Evolutionary conservation across 2,797 vertebrate genomes (phyloP).

Genomic region (Choloepus didactylus): DNA sequence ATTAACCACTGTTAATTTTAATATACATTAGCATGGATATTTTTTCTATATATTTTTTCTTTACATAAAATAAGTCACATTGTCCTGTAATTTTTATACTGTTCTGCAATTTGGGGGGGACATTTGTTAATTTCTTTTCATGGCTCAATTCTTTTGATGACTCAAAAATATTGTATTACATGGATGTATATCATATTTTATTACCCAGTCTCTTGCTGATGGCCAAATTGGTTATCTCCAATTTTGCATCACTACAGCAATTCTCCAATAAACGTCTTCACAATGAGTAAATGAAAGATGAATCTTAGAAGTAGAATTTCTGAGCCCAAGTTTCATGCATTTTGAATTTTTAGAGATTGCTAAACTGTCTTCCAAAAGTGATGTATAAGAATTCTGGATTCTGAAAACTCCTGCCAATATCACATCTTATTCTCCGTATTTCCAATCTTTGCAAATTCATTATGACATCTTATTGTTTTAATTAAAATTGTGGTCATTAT

Average conservation of each 20-base stretch:
- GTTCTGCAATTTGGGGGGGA: neutral
- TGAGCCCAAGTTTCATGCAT: neutral
- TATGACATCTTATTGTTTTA: neutral
- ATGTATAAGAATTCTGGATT: neutral
- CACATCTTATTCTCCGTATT: neutral
- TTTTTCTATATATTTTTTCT: neutral
- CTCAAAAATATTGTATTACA: neutral
- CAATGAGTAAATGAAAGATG: neutral
- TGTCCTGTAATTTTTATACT: neutral
- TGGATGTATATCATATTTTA: neutral
- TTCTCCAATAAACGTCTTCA: neutral
- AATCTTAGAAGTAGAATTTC: neutral
- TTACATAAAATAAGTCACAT: slow-evolving; percentile 19
- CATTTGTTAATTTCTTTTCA: slow-evolving; percentile 22
- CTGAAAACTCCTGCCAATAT: neutral
- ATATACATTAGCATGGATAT: neutral
- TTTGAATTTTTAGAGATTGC: slow-evolving; percentile 10
- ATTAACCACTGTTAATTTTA: slow-evolving; percentile 35
- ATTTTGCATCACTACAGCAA: neutral
- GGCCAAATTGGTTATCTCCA: neutral
- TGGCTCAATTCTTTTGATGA: slow-evolving; percentile 26
- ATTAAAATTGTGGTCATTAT: neutral
- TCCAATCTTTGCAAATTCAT: neutral
- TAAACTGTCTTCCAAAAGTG: neutral
- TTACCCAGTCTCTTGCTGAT: neutral